Base-by-base conservation (phyloP, 2,797 vertebrate species). In the Chelon auratus region DNA sequence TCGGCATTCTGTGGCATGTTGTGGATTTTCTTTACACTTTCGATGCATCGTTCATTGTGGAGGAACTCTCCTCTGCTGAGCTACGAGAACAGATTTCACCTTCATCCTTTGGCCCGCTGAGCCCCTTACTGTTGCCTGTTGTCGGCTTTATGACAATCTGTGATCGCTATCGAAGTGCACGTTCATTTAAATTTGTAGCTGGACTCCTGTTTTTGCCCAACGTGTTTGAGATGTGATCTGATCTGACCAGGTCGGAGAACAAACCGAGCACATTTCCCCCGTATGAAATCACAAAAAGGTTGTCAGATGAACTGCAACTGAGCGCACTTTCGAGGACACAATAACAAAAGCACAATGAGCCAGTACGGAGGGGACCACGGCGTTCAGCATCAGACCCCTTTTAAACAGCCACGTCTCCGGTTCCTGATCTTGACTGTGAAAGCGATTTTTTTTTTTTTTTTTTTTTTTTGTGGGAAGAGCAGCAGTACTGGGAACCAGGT, bases 371-470 rank as follows among this genome's bases (percentile, higher is more conserved):
- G 68, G 88, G 79, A 85, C 69, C 78, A n/a, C 75, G 77, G 71
- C n/a, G 43, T 76, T 78, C 66, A 59, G 57, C 79, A 80, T 76
- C 67, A 81, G 83, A 81, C 85, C 83, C 77, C 83, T 88, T 84
- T 88, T 78, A 78, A 88, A 62, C 68, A 69, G 75, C 81, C 60
- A 47, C 51, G 59, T 88, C 92, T 91, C 87, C 83, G 36, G 79
- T 91, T 91, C 85, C 85, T 72, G 71, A 85, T 89, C 85, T 72
- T 74, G 80, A 88, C 84, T 88, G 81, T 83, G 89, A 92, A 89
- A 90, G 83, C 22, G 85, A 93, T 93, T 82, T 78, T 60, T 84
- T 93, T 33, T 5, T 5, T 33, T 33, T 33, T 33, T 87, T 83
- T 81, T 63, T 81, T 84, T 1, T 67, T 77, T 86, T 87, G 78